phyloP scores from a whole-genome alignment of 2,888 invertebrate species.

The Clanis bilineata region DNA sequence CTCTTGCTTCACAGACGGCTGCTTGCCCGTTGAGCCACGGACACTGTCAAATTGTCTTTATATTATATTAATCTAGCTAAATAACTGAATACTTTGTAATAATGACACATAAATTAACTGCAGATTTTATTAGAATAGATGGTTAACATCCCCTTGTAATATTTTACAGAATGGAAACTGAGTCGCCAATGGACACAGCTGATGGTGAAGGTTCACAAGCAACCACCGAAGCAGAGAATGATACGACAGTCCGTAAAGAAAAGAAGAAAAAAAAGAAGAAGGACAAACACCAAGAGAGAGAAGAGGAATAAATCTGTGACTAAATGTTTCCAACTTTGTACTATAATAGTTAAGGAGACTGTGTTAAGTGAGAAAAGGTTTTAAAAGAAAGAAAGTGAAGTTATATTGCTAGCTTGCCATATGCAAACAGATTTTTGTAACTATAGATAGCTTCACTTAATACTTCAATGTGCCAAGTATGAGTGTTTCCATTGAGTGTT shows the following conservation, averaged over 20 bases:
- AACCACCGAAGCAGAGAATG: slow-evolving; percentile 60
- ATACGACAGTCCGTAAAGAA: slow-evolving; percentile 81
- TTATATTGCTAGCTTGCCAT: background rate
- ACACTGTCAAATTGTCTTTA: no score
- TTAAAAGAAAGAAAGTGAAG: background rate
- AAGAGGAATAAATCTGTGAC: slow-evolving; percentile 54
- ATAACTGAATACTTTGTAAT: no score
- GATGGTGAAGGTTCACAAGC: slow-evolving; percentile 22
- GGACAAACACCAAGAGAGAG: slow-evolving; percentile 83
- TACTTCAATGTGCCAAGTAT: no score
- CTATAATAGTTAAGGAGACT: slow-evolving; percentile 12
- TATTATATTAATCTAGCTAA: no score
- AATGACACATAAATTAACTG: no score
- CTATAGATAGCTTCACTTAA: no score
- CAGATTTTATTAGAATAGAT: no score
- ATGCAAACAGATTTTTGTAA: background rate
- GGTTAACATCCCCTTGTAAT: background rate
- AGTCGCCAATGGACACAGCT: slow-evolving; percentile 36
- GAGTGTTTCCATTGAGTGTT: no score
- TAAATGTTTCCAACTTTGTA: slow-evolving; percentile 1
- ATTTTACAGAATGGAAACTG: slow-evolving; percentile 48
- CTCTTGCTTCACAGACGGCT: no score
- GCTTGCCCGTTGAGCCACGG: no score
- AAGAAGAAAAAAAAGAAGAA: slow-evolving; percentile 92
- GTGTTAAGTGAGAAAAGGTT: background rate